phyloP scores from a whole-genome alignment of 2,113 vertebrate genomes.

The Solea solea region DNA sequence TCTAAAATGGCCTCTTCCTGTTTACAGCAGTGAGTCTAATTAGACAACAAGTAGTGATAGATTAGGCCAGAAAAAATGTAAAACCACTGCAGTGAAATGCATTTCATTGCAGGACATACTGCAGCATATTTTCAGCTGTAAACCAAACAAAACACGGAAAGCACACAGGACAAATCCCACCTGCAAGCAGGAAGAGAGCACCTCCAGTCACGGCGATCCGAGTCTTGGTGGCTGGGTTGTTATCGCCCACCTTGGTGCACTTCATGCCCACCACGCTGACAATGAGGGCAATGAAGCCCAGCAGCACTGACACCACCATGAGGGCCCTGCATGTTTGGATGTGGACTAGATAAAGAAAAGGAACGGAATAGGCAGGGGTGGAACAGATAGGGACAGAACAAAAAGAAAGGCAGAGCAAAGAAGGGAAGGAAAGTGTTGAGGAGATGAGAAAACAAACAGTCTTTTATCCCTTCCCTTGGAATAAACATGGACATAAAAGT shows the following conservation, averaged over 20 bases:
- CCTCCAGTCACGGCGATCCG: slow-evolving; percentile 92
- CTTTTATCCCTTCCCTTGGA: slow-evolving; percentile 25
- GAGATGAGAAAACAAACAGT: slow-evolving; percentile 16
- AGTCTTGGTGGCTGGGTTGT: slow-evolving; percentile 89
- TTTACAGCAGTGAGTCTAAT: slow-evolving; percentile 66
- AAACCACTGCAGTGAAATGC: slow-evolving; percentile 17
- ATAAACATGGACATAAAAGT: slow-evolving; percentile 15
- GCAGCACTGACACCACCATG: slow-evolving; percentile 93
- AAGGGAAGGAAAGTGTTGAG: background rate
- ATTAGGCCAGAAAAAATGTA: slow-evolving; percentile 34
- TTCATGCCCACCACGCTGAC: slow-evolving; percentile 97
- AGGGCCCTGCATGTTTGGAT: slow-evolving; percentile 95
- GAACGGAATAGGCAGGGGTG: background rate
- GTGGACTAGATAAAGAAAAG: slow-evolving; percentile 83
- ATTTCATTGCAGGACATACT: background rate
- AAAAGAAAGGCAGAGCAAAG: background rate
- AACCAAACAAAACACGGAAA: background rate
- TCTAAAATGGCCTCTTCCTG: slow-evolving; percentile 69
- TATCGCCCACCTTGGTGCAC: slow-evolving; percentile 96
- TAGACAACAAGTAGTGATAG: slow-evolving; percentile 29
- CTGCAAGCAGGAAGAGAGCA: slow-evolving; percentile 90
- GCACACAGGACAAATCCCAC: slow-evolving; percentile 71
- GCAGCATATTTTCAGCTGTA: background rate
- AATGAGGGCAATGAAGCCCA: slow-evolving; percentile 93
- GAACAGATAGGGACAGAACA: background rate